Percentiles rank a stretch among this genome's conserved stretches.
phyloP scores from a whole-genome alignment of 2,888 invertebrate species.

The Rugalucina vietnamica region DNA sequence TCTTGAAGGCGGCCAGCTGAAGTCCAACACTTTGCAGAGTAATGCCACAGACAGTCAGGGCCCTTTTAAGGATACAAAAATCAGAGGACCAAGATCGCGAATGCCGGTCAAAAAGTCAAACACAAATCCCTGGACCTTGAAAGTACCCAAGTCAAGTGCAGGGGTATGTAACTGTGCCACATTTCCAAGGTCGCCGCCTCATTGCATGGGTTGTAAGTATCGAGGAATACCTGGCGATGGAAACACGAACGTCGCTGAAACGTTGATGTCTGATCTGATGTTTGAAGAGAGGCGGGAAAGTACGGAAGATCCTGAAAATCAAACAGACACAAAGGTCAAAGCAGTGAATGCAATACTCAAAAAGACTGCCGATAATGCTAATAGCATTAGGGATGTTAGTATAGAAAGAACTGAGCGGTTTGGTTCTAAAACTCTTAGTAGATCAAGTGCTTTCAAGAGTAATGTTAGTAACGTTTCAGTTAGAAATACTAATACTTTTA shows the following conservation, averaged over 20 bases:
- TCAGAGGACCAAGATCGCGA: conserved; percentile 40
- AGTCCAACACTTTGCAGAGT: not conserved
- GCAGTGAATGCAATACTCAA: not conserved
- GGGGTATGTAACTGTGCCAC: conserved; percentile 58
- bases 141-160: conserved; percentile 50
- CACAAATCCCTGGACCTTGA: conserved; percentile 55
- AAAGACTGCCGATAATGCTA: not conserved
- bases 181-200: not conserved
- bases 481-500: conserved; percentile 30
- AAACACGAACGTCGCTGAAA: not conserved
- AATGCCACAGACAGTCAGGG: not conserved
- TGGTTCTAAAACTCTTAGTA: not conserved
- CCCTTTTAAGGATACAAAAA: too few species aligned
- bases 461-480: conserved; percentile 50
- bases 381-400: not conserved
- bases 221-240: not conserved
- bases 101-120: conserved; percentile 50
- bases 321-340: conserved; percentile 2
- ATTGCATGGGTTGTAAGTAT: not conserved
- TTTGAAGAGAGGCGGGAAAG: conserved; percentile 50
- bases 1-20: too few species aligned
- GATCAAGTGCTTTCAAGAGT: conserved; percentile 7
- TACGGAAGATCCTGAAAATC: conserved; percentile 15
- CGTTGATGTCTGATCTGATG: conserved; percentile 47
- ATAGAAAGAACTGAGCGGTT: not conserved